phyloP scores from a whole-genome alignment of 2,888 invertebrate genomes.

The Drosophila crucigera region DNA sequence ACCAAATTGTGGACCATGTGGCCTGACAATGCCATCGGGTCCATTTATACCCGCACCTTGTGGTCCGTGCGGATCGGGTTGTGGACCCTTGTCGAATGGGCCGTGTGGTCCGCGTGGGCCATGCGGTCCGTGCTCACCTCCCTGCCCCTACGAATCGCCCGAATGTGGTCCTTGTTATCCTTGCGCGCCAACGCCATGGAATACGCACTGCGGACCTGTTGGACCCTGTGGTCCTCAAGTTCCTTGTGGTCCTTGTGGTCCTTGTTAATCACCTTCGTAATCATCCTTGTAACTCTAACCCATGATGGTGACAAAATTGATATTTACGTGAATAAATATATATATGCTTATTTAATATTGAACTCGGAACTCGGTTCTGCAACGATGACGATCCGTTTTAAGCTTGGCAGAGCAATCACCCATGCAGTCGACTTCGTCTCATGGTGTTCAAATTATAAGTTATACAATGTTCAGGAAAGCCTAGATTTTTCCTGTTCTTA shows the following conservation, averaged over 20 bases:
- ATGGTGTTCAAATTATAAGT: background rate
- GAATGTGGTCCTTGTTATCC: slow-evolving; percentile 27
- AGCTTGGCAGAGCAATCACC: background rate
- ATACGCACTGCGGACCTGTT: slow-evolving; percentile 22
- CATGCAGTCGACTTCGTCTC: background rate
- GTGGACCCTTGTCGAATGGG: slow-evolving; percentile 69
- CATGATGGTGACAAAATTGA: slow-evolving; percentile 5
- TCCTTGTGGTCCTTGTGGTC: slow-evolving; percentile 24
- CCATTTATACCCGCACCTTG: slow-evolving; percentile 65
- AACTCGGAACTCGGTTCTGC: background rate
- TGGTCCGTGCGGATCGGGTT: slow-evolving; percentile 68
- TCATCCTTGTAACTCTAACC: background rate
- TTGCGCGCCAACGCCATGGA: slow-evolving; percentile 21
- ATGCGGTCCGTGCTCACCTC: slow-evolving; percentile 57
- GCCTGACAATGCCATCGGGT: slow-evolving; percentile 73
- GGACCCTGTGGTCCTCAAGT: slow-evolving; percentile 27
- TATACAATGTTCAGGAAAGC: background rate
- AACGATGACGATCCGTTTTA: background rate
- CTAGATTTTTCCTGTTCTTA: background rate
- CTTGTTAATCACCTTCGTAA: slow-evolving; percentile 9
- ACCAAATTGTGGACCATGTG: slow-evolving; percentile 40
- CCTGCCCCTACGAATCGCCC: slow-evolving; percentile 20
- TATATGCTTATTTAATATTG: background rate
- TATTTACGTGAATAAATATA: slow-evolving; percentile 7
- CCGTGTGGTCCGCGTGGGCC: slow-evolving; percentile 51